Conservation (phyloP, 2,797 vertebrate species). For the Glossophaga mutica region DNA sequence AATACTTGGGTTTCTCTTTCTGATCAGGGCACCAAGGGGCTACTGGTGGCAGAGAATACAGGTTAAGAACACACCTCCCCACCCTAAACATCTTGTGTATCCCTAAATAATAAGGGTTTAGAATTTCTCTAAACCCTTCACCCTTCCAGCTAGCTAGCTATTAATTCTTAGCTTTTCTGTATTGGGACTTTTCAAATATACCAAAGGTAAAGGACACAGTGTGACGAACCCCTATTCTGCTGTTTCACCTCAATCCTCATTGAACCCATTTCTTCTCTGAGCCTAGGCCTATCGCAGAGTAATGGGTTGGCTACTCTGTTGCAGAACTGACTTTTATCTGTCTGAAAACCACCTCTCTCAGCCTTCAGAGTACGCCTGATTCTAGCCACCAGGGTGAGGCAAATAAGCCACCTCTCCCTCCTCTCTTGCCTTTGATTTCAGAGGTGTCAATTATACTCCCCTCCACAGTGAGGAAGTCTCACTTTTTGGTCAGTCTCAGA, state of each 20-base stretch:
- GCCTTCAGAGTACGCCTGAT: background rate
- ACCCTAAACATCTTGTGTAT: background rate
- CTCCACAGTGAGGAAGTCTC: background rate
- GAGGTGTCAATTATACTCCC: background rate
- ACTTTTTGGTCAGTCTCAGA: background rate
- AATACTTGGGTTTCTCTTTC: background rate
- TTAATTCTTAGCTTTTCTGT: constrained; percentile 2
- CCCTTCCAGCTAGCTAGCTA: background rate
- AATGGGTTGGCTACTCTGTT: background rate
- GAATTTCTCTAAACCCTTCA: background rate
- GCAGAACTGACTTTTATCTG: background rate
- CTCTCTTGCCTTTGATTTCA: background rate
- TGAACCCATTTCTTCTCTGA: background rate
- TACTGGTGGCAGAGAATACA: background rate
- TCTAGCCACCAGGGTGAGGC: background rate
- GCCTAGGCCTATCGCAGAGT: background rate
- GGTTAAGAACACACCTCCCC: background rate
- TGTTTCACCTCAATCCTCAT: background rate
- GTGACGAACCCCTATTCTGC: background rate
- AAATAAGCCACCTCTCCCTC: background rate
- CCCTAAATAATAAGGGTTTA: background rate
- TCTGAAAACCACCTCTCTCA: background rate
- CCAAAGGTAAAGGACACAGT: constrained; percentile 1
- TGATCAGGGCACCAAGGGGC: background rate
- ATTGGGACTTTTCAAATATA: constrained; percentile 6